phyloP scores from a whole-genome alignment of 2,797 vertebrate species.

The Arrhamphus sclerolepis region DNA sequence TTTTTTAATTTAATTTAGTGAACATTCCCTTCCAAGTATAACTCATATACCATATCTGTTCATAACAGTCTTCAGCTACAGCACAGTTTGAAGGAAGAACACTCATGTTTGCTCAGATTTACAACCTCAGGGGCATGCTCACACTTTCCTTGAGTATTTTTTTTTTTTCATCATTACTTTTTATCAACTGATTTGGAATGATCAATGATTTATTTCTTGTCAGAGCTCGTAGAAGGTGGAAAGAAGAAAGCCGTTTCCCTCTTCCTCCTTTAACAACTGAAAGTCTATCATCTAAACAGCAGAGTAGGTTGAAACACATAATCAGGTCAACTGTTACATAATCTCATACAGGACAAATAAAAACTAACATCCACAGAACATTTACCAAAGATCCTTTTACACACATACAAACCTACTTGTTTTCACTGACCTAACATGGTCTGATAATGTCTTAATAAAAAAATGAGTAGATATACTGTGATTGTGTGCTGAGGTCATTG shows the following conservation, averaged over 20 bases:
- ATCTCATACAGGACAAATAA: conserved; percentile 9
- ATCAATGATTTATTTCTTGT: conserved; percentile 13
- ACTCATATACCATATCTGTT: not conserved
- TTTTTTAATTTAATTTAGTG: conserved; percentile 10
- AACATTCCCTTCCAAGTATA: not conserved
- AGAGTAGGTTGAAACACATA: not conserved
- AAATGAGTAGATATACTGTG: not conserved
- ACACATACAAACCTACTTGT: not conserved
- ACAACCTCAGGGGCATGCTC: conserved; percentile 2
- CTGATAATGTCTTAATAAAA: not conserved
- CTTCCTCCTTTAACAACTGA: not conserved
- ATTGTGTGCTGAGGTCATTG: not conserved
- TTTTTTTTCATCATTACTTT: conserved; percentile 21
- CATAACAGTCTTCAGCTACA: not conserved
- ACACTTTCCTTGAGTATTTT: conserved; percentile 8
- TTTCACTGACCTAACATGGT: not conserved
- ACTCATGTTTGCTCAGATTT: conserved; percentile 2
- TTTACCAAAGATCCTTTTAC: conserved; percentile 10
- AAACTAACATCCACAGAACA: conserved; percentile 10
- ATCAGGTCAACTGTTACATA: conserved; percentile 17
- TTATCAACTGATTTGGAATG: conserved; percentile 11
- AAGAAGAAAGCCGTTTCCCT: not conserved
- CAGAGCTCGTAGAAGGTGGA: conserved; percentile 1
- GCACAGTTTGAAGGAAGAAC: too few species aligned
- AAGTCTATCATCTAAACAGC: conserved; percentile 7